Base-by-base conservation (phyloP, 1,140 invertebrate species). In the Oryctes rhinoceros region DNA sequence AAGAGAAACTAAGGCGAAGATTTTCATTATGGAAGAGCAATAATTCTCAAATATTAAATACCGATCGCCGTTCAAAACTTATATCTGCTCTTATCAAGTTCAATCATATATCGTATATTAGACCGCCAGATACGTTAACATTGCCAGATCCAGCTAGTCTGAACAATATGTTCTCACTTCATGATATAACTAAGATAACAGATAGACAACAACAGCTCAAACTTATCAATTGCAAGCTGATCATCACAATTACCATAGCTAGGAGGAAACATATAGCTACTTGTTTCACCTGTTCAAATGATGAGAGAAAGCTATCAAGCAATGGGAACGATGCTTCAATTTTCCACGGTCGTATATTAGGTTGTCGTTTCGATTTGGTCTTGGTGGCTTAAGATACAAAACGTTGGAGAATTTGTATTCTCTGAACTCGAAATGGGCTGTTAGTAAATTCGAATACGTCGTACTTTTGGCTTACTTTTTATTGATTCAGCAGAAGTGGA, bases 41-140 rank as follows among this genome's bases (percentile, higher is more conserved):
- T 86, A 89, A 93, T 89, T 90, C 93, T 48, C 90, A 90, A 83
- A 89, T 92, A 89, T 89, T 90, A 65, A 93, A 94, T 86, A 93
- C 93, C 53, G 96, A 98, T 88, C 91, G 97, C 81, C 92, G 96
- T 82, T 98, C 97, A 9, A 95, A 96, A 87, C 91, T 99, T 88
- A 99, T 99, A 86, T 99, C 97, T 20, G 97, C 95, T 15, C 98
- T 98, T 15, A 98, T 96, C 13, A 99, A 99, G 90, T 99, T 99
- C 89, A 97, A 98, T 85, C 98, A 99, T 89, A 96, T 99, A 81
- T 97, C 95, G 84, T 98, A 99, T 88, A 98, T 99, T 96, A 85
- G 91, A 84, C 84, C 91, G 65, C 89, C 91, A 84, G 90, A 89
- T 88, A 91, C 85, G 83, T 91, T 88, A 4, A 85, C 85, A 47